These are phyloP conservation scores for Morone chrysops DNA, from an alignment of 2,113 vertebrate species.

Conservation along the genomic window DNA sequence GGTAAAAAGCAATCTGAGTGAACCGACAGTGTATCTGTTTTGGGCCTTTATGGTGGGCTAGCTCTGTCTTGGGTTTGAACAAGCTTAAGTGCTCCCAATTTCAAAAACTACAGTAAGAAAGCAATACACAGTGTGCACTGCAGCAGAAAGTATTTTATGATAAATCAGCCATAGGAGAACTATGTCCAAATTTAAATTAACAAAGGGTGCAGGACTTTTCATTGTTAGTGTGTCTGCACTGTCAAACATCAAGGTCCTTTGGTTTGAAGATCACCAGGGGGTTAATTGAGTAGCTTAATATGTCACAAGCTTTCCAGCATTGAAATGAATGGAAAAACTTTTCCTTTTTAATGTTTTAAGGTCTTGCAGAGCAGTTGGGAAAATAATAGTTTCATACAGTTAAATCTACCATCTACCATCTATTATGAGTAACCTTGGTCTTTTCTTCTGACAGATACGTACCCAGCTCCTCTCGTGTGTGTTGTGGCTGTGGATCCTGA, in stretches of 20 bases:
- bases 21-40: neutral
- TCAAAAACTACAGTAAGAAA: slow-evolving; percentile 1
- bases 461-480: slow-evolving; percentile 28
- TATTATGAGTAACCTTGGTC: neutral
- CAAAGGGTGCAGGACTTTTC: slow-evolving; percentile 32
- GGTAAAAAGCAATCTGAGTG: neutral
- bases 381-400: slow-evolving; percentile 23
- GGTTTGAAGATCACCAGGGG: slow-evolving; percentile 35
- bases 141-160: slow-evolving; percentile 17
- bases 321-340: slow-evolving; percentile 6
- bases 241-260: slow-evolving; percentile 19
- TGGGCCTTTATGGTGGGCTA: neutral
- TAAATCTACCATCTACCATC: neutral
- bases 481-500: slow-evolving; percentile 49
- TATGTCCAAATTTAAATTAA: slow-evolving; percentile 27
- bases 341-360: slow-evolving; percentile 6
- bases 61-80: slow-evolving; percentile 31
- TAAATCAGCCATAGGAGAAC: slow-evolving; percentile 16
- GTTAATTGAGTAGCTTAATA: slow-evolving; percentile 16
- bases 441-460: slow-evolving; percentile 13
- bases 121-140: neutral
- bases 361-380: slow-evolving; percentile 3
- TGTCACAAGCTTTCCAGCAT: slow-evolving; percentile 17
- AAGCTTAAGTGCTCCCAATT: neutral
- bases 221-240: neutral